Evolutionary conservation across 2,888 invertebrate species (phyloP).

Genomic region (Schizaphis graminum): DNA sequence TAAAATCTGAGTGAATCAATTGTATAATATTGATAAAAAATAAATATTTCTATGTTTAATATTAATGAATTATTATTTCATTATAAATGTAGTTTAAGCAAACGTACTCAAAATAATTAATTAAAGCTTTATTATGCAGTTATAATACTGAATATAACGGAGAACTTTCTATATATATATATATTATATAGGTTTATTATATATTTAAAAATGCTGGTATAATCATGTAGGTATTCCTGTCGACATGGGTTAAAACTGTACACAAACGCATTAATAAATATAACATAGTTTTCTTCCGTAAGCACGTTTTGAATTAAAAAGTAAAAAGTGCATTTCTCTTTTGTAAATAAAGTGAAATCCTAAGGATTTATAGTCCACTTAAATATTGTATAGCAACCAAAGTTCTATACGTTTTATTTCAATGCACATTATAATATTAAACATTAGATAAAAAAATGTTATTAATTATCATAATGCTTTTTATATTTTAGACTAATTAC

Average conservation of each 20-base stretch:
- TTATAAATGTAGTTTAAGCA: not conserved
- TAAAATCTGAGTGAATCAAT: not conserved
- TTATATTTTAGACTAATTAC: not conserved
- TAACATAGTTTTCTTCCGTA: not conserved
- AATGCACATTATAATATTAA: not conserved
- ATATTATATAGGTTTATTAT: too few species aligned
- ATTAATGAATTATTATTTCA: not conserved
- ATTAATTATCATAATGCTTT: not conserved
- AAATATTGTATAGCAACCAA: not conserved
- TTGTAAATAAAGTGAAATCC: conserved; percentile 35
- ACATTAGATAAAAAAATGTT: not conserved
- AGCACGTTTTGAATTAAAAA: not conserved
- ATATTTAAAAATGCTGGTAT: not conserved
- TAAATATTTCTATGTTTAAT: not conserved
- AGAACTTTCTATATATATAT: not conserved
- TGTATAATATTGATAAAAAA: not conserved
- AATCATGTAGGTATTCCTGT: not conserved
- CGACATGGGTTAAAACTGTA: not conserved
- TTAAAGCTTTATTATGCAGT: not conserved
- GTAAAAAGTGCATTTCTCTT: conserved; percentile 23
- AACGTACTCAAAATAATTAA: not conserved
- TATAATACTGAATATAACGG: not conserved
- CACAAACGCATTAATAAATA: not conserved
- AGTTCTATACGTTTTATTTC: not conserved
- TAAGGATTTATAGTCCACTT: conserved; percentile 19